Conservation (phyloP, 2,888 invertebrate genomes). For the Matsumyia berberina region DNA sequence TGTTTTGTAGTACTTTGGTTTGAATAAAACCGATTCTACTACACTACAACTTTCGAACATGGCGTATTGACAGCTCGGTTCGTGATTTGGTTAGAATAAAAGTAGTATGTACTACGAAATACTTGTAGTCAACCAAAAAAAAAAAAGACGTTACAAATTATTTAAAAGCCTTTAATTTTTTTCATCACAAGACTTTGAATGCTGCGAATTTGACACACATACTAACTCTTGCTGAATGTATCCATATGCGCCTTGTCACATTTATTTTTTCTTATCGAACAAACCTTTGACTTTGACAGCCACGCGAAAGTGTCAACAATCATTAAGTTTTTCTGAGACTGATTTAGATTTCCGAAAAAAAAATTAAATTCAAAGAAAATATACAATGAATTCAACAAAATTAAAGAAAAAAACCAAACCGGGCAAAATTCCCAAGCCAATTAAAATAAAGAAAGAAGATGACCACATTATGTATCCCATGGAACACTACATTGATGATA, state of each 20-base stretch:
- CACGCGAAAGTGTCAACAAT: neutral
- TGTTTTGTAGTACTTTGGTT: too few species aligned
- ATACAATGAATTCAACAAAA: slow-evolving; percentile 71
- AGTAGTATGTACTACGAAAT: too few species aligned
- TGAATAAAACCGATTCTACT: too few species aligned
- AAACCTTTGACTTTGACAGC: neutral
- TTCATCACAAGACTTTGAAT: too few species aligned
- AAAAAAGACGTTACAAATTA: too few species aligned
- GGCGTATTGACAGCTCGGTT: too few species aligned
- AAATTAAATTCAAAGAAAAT: neutral
- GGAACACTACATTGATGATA: slow-evolving; percentile 86
- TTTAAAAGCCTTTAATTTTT: too few species aligned
- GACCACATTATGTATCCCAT: slow-evolving; percentile 85
- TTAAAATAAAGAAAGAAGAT: slow-evolving; percentile 82
- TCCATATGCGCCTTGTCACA: neutral
- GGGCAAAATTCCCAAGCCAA: slow-evolving; percentile 81
- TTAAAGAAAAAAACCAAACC: slow-evolving; percentile 79
- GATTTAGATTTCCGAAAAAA: neutral
- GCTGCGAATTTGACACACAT: too few species aligned
- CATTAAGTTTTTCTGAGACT: neutral
- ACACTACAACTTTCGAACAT: too few species aligned
- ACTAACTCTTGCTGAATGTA: slow-evolving; percentile 10
- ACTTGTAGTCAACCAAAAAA: too few species aligned
- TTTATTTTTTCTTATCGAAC: neutral
- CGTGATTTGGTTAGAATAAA: too few species aligned